phyloP scores from a whole-genome alignment of 2,113 vertebrate genomes.

The Myodes glareolus region DNA sequence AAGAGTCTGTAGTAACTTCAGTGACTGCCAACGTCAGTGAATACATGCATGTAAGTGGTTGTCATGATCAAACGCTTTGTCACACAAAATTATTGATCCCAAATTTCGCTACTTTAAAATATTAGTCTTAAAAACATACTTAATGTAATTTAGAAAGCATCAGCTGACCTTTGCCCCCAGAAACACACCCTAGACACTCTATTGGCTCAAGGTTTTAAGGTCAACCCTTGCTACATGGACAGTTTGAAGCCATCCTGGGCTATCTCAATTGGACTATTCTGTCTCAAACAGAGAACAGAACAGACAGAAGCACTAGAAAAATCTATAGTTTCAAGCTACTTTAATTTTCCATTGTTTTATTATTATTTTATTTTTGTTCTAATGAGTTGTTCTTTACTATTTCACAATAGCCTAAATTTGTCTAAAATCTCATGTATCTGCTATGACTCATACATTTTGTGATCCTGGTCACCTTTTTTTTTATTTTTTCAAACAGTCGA shows the following conservation, averaged over 20 bases:
- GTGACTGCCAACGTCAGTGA: not conserved
- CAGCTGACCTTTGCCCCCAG: not conserved
- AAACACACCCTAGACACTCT: not conserved
- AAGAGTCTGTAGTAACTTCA: not conserved
- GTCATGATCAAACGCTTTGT: not conserved
- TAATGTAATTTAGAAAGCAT: not conserved
- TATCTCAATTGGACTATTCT: not conserved
- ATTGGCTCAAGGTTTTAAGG: not conserved
- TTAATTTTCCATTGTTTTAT: slow-evolving; percentile 1
- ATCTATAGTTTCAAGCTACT: not conserved
- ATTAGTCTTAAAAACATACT: slow-evolving; percentile 13
- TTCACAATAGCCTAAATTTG: not conserved
- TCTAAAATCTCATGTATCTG: not conserved
- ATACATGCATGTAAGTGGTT: not conserved
- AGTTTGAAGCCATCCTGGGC: not conserved
- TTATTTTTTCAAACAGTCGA: not conserved
- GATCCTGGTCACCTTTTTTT: slow-evolving; percentile 5
- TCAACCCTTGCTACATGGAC: not conserved
- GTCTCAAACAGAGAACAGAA: not conserved
- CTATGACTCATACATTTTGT: not conserved
- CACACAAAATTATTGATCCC: not conserved
- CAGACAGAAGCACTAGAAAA: not conserved
- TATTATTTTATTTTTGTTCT: slow-evolving; percentile 10
- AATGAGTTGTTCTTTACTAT: not conserved
- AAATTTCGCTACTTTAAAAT: slow-evolving; percentile 24